These are phyloP conservation scores for Cryptocheilus praepositus DNA, from an alignment of 2,888 invertebrate species.

Conservation along the genomic window DNA sequence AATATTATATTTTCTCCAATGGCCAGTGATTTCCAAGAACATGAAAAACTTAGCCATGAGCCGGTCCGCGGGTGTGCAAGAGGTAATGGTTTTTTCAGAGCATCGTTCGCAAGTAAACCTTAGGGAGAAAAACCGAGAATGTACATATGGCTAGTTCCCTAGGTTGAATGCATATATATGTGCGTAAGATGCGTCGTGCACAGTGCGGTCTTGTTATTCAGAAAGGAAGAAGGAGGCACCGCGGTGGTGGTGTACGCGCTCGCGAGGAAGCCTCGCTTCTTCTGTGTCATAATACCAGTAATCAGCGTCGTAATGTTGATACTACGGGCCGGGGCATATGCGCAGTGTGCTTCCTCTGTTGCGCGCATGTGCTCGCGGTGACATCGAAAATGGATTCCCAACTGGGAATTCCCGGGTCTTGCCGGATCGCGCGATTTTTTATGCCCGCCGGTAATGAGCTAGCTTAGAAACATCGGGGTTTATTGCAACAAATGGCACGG, in stretches of 20 bases:
- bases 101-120: too few relatives aligned
- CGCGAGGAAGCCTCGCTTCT: conserved; percentile 17
- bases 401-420: not conserved
- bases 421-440: too few relatives aligned
- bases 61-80: too few relatives aligned
- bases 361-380: conserved; percentile 13
- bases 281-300: conserved; percentile 27
- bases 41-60: too few relatives aligned
- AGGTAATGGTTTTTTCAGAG: too few relatives aligned
- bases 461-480: too few relatives aligned
- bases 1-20: too few relatives aligned
- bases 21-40: too few relatives aligned
- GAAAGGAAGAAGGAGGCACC: conserved; percentile 20
- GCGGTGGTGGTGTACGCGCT: conserved; percentile 7
- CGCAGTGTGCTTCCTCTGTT: conserved; percentile 7
- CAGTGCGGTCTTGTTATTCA: conserved; percentile 21
- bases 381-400: not conserved
- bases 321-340: conserved; percentile 20
- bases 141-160: too few relatives aligned
- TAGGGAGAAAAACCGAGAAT: too few relatives aligned
- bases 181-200: conserved; percentile 11
- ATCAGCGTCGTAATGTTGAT: conserved; percentile 30
- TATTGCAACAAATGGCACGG: too few relatives aligned
- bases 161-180: not conserved
- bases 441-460: too few relatives aligned